A percentile compares a stretch with the other conserved stretches of the same genome.
Evolutionary conservation across 2,797 vertebrate genomes (phyloP).

Genomic region (Eulemur coronatus): DNA sequence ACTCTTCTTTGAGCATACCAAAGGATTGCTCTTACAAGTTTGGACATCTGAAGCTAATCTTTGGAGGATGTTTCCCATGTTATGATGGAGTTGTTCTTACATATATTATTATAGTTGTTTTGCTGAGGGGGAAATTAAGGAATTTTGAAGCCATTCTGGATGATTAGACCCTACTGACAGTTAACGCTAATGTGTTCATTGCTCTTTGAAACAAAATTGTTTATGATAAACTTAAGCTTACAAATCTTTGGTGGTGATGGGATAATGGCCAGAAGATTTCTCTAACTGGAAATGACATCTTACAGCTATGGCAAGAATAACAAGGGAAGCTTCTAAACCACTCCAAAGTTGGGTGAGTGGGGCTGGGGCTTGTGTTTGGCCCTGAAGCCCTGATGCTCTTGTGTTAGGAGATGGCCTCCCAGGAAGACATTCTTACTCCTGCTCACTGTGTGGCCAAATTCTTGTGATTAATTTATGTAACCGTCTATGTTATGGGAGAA

Average conservation of each 20-base stretch:
- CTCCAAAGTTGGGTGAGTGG: neutral
- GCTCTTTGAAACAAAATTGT: neutral
- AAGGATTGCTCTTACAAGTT: neutral
- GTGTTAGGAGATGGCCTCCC: neutral
- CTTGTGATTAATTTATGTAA: neutral
- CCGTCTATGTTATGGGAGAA: neutral
- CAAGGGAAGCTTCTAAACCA: neutral
- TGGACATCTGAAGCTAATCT: neutral
- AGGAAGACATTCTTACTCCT: neutral
- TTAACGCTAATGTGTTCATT: neutral
- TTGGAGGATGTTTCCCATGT: neutral
- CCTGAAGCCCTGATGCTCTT: neutral
- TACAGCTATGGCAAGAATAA: neutral
- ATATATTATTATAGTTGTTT: neutral
- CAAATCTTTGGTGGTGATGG: neutral
- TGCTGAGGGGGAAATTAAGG: neutral
- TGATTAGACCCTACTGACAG: neutral
- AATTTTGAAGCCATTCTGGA: neutral
- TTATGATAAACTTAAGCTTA: neutral
- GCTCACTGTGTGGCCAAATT: neutral
- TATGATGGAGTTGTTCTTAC: neutral
- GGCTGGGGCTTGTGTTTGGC: neutral
- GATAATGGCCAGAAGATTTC: neutral
- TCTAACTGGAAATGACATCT: neutral
- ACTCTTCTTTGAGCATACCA: neutral